Percentiles rank a stretch among this genome's conserved stretches.
phyloP scores from a whole-genome alignment of 2,113 vertebrate genomes.

The Cephalopholis sonnerati region DNA sequence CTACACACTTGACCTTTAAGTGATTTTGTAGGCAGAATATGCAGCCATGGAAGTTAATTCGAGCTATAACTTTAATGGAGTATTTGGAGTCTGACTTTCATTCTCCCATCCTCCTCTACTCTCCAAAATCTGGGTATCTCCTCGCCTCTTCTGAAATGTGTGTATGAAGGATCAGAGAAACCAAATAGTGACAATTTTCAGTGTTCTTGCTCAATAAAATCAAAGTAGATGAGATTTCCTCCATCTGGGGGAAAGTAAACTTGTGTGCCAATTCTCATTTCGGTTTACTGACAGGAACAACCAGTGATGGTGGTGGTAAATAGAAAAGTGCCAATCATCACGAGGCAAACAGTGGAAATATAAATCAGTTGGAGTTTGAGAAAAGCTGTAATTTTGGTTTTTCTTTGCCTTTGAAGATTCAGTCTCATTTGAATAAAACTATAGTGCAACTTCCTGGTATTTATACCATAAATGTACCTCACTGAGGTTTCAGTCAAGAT shows the following conservation, averaged over 20 bases:
- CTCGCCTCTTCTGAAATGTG: background rate
- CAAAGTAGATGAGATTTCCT: slow-evolving; percentile 55
- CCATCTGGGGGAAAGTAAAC: slow-evolving; percentile 54
- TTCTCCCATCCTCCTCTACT: background rate
- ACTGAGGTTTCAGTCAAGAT: no score
- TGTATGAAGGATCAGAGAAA: slow-evolving; percentile 19
- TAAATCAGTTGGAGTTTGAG: slow-evolving; percentile 21
- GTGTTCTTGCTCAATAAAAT: slow-evolving; percentile 39
- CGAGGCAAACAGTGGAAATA: slow-evolving; percentile 21
- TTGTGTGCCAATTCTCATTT: slow-evolving; percentile 36
- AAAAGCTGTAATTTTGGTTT: slow-evolving; percentile 9
- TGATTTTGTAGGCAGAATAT: background rate
- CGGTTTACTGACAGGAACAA: slow-evolving; percentile 25
- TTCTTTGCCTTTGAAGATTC: background rate
- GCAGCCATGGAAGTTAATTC: background rate
- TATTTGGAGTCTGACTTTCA: background rate
- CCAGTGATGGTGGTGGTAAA: slow-evolving; percentile 28
- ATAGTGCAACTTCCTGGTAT: background rate
- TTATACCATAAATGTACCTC: background rate
- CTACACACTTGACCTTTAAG: background rate
- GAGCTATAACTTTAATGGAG: background rate
- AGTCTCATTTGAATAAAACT: background rate
- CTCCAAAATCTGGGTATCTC: background rate
- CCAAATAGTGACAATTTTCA: slow-evolving; percentile 21
- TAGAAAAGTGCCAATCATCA: slow-evolving; percentile 57